phyloP scores from a whole-genome alignment of 2,113 vertebrate species.

The Gopherus evgoodei region DNA sequence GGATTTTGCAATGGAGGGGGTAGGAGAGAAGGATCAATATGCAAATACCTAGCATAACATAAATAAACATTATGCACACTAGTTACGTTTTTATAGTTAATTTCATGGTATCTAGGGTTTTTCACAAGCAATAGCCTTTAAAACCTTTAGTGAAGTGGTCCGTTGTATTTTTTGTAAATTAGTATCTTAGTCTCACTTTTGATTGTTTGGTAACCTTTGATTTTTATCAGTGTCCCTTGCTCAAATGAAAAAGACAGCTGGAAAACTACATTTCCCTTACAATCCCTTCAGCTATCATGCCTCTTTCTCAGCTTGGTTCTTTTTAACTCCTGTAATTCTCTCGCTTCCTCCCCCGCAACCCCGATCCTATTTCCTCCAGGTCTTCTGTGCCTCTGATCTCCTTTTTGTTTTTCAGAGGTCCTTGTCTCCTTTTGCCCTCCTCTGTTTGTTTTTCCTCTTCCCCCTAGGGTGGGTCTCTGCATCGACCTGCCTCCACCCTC shows the following conservation, averaged over 20 bases:
- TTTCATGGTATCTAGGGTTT: not conserved
- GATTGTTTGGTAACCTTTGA: not conserved
- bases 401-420: not conserved
- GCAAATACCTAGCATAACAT: not conserved
- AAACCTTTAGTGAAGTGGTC: not conserved
- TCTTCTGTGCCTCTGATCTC: not conserved
- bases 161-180: not conserved
- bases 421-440: not conserved
- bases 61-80: not conserved
- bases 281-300: not conserved
- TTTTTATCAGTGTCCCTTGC: too few relatives aligned
- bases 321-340: not conserved
- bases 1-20: not conserved
- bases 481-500: not conserved
- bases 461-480: not conserved
- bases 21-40: not conserved
- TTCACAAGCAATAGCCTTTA: not conserved
- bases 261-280: not conserved
- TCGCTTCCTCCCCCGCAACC: not conserved
- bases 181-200: not conserved
- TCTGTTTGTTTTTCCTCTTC: not conserved
- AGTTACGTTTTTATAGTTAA: not conserved
- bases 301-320: not conserved
- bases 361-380: not conserved
- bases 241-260: not conserved